Base-by-base conservation (phyloP, 2,797 vertebrate species). In the Poliocrania exsul region DNA sequence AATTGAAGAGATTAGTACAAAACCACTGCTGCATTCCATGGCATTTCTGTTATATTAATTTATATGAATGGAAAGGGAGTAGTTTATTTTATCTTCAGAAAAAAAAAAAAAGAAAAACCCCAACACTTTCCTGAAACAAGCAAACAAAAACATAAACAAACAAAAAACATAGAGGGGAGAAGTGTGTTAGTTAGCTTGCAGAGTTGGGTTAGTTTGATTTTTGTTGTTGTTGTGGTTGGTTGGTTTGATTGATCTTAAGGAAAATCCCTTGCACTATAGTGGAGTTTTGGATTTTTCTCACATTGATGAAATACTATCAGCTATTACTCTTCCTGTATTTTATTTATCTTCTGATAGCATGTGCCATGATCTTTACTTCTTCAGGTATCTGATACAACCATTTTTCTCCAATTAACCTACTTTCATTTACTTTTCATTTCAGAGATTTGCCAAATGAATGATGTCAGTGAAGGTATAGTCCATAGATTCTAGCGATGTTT, bases 101-200 rank as follows among this genome's bases (percentile, higher is more conserved):
- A 65, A 66, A 70, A 56, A 4, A 0, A 49, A 3, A 25, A 15
- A 13, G 25, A 6, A 49, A 50, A n/a, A n/a, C n/a, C 40, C 40
- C 40, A 40, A 40, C 40, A 40, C 40, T 51, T 37, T 64, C 28
- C 38, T 47, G 44, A 46, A 46, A 46, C 40, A 38, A 38, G 15
- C 40, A 46, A 46, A 46, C 44, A 19, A 44, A 44, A 44, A 9
- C 44, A 56, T 40, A 40, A 40, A 16, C 38, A 15, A 40, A 15
- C 14, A 29, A 57, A 38, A 50, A 8, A 9, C 24, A 7, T 16
- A 7, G 4, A 13, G 6, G 3, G 6, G 6, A 5, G 38, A 14
- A 12, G 5, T 4, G 2, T 16, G 1, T 21, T 44, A 53, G 2
- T 28, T 58, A 24, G 4, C 20, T 29, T 57, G 8, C 4, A 31